phyloP scores from a whole-genome alignment of 2,113 vertebrate species.

The Leucopsar rothschildi region DNA sequence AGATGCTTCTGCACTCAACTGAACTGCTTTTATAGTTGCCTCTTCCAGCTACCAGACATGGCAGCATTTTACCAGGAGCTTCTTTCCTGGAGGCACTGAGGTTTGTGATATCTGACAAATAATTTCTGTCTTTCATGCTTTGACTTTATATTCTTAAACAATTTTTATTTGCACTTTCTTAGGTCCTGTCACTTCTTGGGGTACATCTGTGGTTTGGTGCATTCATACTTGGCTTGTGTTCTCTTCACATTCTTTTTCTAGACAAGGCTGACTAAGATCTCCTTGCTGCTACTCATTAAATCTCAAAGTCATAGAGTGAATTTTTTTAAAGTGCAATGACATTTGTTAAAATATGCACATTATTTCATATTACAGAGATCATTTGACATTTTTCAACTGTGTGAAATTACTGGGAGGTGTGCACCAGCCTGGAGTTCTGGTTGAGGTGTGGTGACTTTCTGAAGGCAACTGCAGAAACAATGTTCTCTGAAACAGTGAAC shows the following conservation, averaged over 20 bases:
- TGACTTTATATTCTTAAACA: neutral
- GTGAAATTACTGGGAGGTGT: neutral
- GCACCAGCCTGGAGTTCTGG: neutral
- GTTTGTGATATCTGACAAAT: neutral
- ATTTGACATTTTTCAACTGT: constrained; percentile 14
- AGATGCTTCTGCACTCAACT: neutral
- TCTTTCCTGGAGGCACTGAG: neutral
- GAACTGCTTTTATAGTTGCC: neutral
- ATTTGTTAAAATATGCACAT: constrained; percentile 42
- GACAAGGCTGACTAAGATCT: neutral
- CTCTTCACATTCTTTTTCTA: neutral
- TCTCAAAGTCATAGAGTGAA: neutral
- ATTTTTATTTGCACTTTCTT: neutral
- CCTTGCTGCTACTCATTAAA: neutral
- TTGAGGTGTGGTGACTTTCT: neutral
- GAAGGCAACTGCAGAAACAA: neutral
- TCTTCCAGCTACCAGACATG: neutral
- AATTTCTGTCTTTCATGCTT: neutral
- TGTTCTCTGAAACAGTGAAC: neutral
- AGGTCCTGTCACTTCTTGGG: neutral
- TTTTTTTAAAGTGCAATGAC: constrained; percentile 2
- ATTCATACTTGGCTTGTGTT: neutral
- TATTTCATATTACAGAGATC: constrained; percentile 11
- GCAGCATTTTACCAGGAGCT: neutral
- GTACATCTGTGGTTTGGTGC: neutral